A percentile compares a stretch with the other conserved stretches of the same genome.
Conservation (phyloP, 2,888 invertebrate genomes). For the Thyatira batis region DNA sequence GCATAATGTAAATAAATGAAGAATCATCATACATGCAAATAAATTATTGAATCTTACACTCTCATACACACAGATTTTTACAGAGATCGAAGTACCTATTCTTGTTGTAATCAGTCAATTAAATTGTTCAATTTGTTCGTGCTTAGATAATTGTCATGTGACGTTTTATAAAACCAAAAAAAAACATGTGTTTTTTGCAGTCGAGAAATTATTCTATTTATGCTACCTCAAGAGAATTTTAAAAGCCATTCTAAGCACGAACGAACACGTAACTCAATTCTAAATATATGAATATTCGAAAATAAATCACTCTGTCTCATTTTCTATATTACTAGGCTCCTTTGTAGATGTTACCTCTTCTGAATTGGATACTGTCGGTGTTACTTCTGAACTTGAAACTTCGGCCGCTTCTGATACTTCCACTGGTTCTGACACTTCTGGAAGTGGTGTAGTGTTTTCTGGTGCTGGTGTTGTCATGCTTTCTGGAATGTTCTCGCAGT, state of each 20-base stretch:
- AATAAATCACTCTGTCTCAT: constrained; percentile 57
- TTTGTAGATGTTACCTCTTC: constrained; percentile 12
- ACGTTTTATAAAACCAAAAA: no score
- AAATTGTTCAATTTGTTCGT: background rate
- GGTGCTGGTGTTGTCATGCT: constrained; percentile 36
- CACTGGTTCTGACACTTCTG: constrained; percentile 22
- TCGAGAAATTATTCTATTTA: no score
- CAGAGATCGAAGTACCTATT: background rate
- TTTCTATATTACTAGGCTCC: constrained; percentile 48
- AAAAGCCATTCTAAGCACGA: background rate
- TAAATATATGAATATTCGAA: background rate
- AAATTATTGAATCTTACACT: background rate
- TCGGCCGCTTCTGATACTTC: constrained; percentile 18
- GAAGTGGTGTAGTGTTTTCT: constrained; percentile 22
- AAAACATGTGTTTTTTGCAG: no score
- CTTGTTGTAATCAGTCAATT: constrained; percentile 1
- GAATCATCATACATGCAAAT: background rate
- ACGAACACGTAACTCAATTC: background rate
- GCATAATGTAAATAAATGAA: background rate
- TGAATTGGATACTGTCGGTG: constrained; percentile 11
- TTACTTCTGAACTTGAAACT: constrained; percentile 14
- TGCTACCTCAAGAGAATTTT: no score
- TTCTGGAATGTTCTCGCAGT: constrained; percentile 85
- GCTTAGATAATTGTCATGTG: constrained; percentile 2
- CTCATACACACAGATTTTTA: background rate